Evolutionary conservation across 1,140 invertebrate genomes (phyloP).

Genomic region (Aphidius gifuensis): DNA sequence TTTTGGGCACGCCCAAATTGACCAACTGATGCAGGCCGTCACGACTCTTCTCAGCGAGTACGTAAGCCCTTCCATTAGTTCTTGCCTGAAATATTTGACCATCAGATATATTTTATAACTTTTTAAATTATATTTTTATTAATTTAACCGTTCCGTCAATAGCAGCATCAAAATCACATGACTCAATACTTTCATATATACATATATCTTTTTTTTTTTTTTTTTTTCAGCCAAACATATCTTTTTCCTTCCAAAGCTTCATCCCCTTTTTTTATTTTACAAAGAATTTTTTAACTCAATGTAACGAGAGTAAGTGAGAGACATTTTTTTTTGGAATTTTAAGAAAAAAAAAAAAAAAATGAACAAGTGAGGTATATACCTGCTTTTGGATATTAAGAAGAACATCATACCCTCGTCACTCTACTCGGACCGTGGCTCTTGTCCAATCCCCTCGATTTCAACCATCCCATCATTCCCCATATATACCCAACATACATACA

Average conservation of each 20-base stretch:
- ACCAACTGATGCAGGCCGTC: slow-evolving; percentile 44
- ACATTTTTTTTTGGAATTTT: background rate
- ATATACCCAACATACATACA: slow-evolving; percentile 10
- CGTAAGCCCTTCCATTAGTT: slow-evolving; percentile 41
- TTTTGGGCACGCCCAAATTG: slow-evolving; percentile 46
- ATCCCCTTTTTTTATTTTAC: background rate
- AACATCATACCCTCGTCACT: slow-evolving; percentile 55
- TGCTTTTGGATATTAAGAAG: slow-evolving; percentile 53
- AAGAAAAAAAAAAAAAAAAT: slow-evolving; percentile 12
- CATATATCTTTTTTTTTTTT: background rate
- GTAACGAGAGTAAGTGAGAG: no score
- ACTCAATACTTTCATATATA: background rate
- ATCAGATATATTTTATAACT: slow-evolving; percentile 17
- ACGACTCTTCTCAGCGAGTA: slow-evolving; percentile 41
- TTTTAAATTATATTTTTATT: no score
- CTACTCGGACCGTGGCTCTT: slow-evolving; percentile 35
- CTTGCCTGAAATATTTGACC: slow-evolving; percentile 48
- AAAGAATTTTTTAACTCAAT: no score
- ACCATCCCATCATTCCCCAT: background rate
- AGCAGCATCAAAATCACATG: no score
- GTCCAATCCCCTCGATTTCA: slow-evolving; percentile 18
- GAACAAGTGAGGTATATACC: slow-evolving; percentile 38
- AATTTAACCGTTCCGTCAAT: no score
- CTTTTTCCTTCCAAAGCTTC: background rate
- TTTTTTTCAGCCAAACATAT: background rate